These are phyloP conservation scores for Siniperca knerii DNA, from an alignment of 2,113 vertebrate species.

Conservation along the genomic window DNA sequence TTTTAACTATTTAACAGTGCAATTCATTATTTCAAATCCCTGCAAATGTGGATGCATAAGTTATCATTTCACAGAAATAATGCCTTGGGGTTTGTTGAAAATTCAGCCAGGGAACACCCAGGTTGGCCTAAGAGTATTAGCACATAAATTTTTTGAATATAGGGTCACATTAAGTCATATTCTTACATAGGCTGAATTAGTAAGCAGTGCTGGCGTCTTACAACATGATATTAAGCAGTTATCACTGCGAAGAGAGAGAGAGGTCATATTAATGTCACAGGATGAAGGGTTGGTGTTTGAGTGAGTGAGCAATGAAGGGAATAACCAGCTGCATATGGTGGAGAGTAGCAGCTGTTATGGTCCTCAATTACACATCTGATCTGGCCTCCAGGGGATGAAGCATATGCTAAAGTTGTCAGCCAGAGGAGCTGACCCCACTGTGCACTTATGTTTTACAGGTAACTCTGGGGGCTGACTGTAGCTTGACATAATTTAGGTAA, in stretches of 20 bases:
- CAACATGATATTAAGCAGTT: conserved; percentile 3
- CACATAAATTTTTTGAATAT: background rate
- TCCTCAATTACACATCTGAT: conserved; percentile 68
- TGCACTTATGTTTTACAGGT: conserved; percentile 54
- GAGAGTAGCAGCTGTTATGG: conserved; percentile 67
- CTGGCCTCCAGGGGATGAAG: conserved; percentile 58
- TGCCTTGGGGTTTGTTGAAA: background rate
- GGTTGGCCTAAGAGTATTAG: background rate
- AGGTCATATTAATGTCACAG: conserved; percentile 50
- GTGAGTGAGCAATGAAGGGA: conserved; percentile 53
- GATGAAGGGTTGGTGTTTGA: conserved; percentile 41
- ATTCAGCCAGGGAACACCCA: background rate
- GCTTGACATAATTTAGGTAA: conserved; percentile 6
- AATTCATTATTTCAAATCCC: background rate
- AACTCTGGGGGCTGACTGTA: conserved; percentile 16
- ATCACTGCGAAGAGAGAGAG: background rate
- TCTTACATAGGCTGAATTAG: conserved; percentile 4
- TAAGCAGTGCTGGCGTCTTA: background rate
- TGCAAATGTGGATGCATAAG: background rate
- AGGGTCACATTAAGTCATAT: conserved; percentile 9
- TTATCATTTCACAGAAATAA: background rate
- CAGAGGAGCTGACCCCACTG: conserved; percentile 46
- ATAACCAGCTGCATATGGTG: conserved; percentile 59
- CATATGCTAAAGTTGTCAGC: conserved; percentile 62
- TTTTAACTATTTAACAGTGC: background rate